Evolutionary conservation across 2,797 vertebrate genomes (phyloP), one percentile per base, ranked within the genome.

Genomic region (Tolypeutes matacus): DNA sequence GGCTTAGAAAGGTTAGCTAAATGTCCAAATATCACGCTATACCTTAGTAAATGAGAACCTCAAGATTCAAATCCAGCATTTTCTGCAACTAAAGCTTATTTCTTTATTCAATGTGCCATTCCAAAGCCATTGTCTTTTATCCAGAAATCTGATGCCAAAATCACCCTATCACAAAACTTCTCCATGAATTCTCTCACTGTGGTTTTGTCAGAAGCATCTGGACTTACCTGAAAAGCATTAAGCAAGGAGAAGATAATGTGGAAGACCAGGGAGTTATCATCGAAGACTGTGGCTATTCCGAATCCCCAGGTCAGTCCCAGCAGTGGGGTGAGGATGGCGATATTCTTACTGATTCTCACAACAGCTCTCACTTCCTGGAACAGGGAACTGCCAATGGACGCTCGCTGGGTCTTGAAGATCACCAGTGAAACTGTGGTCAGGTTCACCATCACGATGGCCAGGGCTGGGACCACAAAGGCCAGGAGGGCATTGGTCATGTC

Each of bases 291-390:
- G 0, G 96, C 97, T 36, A 98, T 86, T 31, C 98, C 98, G 10
- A 99, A 97, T 0, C 97, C 98, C 98, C 98, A 99, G 20, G 98
- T 98, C 75, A 98, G 97, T 5, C 98, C 98, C 64, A 99, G 96
- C 46, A 99, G 95, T 2, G 98, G 98, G 0, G 98, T 99, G 80
- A 98, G 98, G 83, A 99, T 98, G 10, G 98, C 97, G 0, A 99
- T 87, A 0, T 98, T 98, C 97, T 98, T 98, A 90, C 98, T 92
- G 65, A 98, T 97, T 53, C 98, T 96, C 94, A 98, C 96, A 39
- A 98, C 73, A 93, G 96, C 97, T 77, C 85, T 98, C 94, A 98
- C 95, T 64, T 98, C 98, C 49, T 97, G 97, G 76, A 98, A 97
- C 95, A 98, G 98, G 94, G 96, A 98, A 82, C 97, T 97, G n/a